Evolutionary conservation across 1,140 invertebrate genomes (phyloP).

Genomic region (Drosophila obscura): DNA sequence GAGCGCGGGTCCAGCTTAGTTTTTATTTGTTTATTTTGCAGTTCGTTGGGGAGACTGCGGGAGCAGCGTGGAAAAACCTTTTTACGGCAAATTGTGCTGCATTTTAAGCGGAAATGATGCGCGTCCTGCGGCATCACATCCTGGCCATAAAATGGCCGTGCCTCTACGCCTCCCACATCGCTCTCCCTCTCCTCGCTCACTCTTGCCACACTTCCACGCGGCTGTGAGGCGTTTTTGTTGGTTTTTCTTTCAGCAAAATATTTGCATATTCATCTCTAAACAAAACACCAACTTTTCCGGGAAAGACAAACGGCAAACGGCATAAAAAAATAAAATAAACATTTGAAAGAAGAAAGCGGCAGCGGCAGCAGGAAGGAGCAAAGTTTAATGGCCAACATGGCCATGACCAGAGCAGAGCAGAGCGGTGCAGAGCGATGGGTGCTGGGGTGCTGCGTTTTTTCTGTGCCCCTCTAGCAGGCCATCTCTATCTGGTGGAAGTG

Average conservation of each 20-base stretch:
- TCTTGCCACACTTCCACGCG: no score
- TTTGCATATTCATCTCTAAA: constrained; percentile 82
- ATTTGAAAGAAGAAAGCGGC: constrained; percentile 43
- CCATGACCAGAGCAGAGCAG: constrained; percentile 38
- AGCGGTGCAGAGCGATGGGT: neutral
- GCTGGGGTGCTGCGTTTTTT: neutral
- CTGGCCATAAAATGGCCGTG: constrained; percentile 69
- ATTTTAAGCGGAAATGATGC: constrained; percentile 81
- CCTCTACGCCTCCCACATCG: constrained; percentile 1
- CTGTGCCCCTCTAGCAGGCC: constrained; percentile 44
- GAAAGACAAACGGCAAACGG: constrained; percentile 66
- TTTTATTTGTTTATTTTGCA: constrained; percentile 24
- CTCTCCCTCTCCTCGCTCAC: no score
- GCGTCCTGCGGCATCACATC: constrained; percentile 77
- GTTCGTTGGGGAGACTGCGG: constrained; percentile 19
- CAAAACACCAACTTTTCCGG: constrained; percentile 74
- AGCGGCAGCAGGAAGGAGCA: constrained; percentile 42
- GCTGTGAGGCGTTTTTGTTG: constrained; percentile 9
- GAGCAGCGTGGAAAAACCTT: constrained; percentile 53
- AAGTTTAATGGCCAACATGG: constrained; percentile 73
- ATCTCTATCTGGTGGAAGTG: constrained; percentile 46
- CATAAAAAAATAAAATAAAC: constrained; percentile 50
- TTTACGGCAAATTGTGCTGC: constrained; percentile 80
- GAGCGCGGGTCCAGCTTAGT: constrained; percentile 9
- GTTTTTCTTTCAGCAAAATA: constrained; percentile 64